Evolutionary conservation across 2,797 vertebrate species (phyloP), one percentile per base, ranked within the genome.

Genomic region (Buceros bicornis): DNA sequence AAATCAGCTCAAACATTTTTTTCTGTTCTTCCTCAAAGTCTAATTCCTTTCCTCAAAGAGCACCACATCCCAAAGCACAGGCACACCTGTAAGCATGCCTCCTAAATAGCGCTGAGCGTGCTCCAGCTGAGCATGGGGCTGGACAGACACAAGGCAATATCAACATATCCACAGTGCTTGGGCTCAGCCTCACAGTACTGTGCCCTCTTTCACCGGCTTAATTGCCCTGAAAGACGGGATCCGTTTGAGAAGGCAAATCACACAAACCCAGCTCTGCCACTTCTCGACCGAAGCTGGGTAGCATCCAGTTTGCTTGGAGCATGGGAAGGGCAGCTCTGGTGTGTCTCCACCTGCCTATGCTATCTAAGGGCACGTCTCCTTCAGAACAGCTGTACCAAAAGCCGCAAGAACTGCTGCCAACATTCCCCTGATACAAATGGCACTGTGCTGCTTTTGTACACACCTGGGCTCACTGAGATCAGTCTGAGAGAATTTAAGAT

Each of bases 291-390:
- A 53, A 90, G 50, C 50, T 88, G 87, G 69, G 84, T 33, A 53
- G 53, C 79, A 92, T 71, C 67, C 80, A 95, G 77, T 29, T 72
- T 86, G 69, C 90, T 83, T 54, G 35, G 24, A 95, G 80, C 73
- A 89, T 12, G 4, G 80, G 77, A 54, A 90, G 57, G 80, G 82
- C 69, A 90, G 73, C 29, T 82, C 80, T 72, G 66, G 26, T 82
- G 47, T 54, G 86, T 50, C 82, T 93, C 82, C 73, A 91, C 82
- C 77, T 79, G 84, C 61, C 72, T 45, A 9, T 13, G 76, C 64
- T 78, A 84, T 92, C 89, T 51, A 87, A 92, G 79, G 79, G 74
- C 70, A 90, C 0, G 10, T 56, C 86, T 95, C n/a, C 54, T 72
- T 56, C 69, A 79, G 31, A 67, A 26, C 16, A 86, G 66, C 25